Evolutionary conservation across 23 tunicate genomes (phyloP).

Genomic region (Styela plicata): DNA sequence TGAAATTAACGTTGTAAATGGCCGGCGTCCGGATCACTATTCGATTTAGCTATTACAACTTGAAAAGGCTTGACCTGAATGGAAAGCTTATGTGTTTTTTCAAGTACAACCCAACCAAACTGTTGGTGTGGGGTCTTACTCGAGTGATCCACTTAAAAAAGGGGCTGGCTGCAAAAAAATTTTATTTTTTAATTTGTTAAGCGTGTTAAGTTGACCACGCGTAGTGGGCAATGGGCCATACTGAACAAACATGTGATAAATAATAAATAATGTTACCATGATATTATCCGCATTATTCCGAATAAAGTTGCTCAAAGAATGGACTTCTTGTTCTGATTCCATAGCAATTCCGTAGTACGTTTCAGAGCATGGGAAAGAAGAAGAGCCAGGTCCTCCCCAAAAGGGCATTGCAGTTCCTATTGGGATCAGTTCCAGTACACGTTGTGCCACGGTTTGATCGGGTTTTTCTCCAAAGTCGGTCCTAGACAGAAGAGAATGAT

Average conservation of each 20-base stretch:
- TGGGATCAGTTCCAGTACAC: slow-evolving; percentile 89
- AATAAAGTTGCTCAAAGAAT: slow-evolving; percentile 45
- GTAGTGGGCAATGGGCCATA: no score
- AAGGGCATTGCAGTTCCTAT: slow-evolving; percentile 88
- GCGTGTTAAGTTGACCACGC: no score
- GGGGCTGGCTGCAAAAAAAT: no score
- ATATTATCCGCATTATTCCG: slow-evolving; percentile 19
- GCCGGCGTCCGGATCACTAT: no score
- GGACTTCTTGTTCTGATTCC: slow-evolving; percentile 66
- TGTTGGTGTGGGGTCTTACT: no score
- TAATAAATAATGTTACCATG: slow-evolving; percentile 5
- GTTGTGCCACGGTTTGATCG: slow-evolving; percentile 24
- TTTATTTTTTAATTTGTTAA: no score
- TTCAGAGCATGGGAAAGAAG: slow-evolving; percentile 73
- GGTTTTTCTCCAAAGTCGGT: slow-evolving; percentile 80
- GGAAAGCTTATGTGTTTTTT: no score
- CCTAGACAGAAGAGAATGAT: slow-evolving; percentile 27
- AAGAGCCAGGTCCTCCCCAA: slow-evolving; percentile 87
- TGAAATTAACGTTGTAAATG: no score
- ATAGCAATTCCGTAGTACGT: slow-evolving; percentile 77
- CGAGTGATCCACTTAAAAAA: no score
- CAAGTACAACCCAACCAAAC: no score
- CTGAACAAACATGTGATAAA: neutral
- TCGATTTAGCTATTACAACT: no score
- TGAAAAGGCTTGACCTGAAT: no score